phyloP scores from a whole-genome alignment of 2,113 vertebrate genomes.

The Nyctibius bracteatus region DNA sequence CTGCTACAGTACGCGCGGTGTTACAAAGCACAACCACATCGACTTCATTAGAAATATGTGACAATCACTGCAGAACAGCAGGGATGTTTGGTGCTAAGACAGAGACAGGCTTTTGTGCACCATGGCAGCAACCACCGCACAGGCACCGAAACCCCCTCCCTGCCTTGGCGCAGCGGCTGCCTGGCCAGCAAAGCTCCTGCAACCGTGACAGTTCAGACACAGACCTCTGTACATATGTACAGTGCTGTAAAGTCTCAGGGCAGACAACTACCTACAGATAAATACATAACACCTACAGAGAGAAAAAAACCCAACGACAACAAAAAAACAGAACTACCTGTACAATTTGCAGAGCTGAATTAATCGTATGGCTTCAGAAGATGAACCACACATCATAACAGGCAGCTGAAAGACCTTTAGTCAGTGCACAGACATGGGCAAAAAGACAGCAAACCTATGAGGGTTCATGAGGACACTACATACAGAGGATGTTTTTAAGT shows the following conservation, averaged over 20 bases:
- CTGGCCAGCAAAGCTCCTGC: background rate
- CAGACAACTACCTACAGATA: background rate
- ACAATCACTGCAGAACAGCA: background rate
- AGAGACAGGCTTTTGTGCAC: background rate
- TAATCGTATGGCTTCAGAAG: background rate
- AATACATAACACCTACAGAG: rapidly evolving
- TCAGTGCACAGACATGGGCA: background rate
- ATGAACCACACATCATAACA: rapidly evolving
- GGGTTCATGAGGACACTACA: background rate
- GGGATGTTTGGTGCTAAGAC: background rate
- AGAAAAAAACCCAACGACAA: background rate
- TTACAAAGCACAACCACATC: background rate
- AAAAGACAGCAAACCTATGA: background rate
- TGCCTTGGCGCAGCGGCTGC: background rate
- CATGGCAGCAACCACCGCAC: rapidly evolving
- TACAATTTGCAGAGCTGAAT: background rate
- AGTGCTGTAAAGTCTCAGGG: background rate
- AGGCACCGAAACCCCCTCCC: background rate
- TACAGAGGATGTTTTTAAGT: background rate
- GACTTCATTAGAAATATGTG: background rate
- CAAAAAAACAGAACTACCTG: background rate
- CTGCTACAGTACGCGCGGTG: background rate
- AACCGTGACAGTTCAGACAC: background rate
- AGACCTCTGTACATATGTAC: rapidly evolving
- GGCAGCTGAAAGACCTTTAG: background rate